A percentile compares a stretch with the other conserved stretches of the same genome.
Evolutionary conservation across 2,113 vertebrate species (phyloP).

Genomic region (Salvator merianae): DNA sequence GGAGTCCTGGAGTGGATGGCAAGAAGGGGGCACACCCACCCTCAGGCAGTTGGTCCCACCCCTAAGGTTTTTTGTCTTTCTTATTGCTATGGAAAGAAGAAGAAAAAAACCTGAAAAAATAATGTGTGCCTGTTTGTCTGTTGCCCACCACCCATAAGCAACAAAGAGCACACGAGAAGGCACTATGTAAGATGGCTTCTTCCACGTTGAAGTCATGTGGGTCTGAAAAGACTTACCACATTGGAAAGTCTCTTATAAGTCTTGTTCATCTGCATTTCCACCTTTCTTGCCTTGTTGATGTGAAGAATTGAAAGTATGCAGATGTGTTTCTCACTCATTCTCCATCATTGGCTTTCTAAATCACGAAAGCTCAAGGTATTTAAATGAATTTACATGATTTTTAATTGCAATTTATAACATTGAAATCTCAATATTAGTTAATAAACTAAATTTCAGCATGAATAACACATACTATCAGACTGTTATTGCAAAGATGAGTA

Average conservation of each 20-base stretch:
- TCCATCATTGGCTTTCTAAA: too few species aligned
- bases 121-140: too few species aligned
- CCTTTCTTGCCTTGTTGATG: not conserved
- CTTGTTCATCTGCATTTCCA: not conserved
- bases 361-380: not conserved
- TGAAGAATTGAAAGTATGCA: not conserved
- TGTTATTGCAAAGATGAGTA: constrained; percentile 15
- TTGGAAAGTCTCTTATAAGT: not conserved
- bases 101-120: too few species aligned
- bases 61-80: too few species aligned
- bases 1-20: too few species aligned
- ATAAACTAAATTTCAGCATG: constrained; percentile 30
- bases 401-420: not conserved
- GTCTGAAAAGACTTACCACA: not conserved
- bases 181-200: too few species aligned
- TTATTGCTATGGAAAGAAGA: too few species aligned
- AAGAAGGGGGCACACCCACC: too few species aligned
- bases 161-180: too few species aligned
- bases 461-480: constrained; percentile 17
- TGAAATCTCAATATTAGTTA: not conserved
- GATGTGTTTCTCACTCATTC: not conserved
- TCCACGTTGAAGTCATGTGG: not conserved
- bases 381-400: not conserved
- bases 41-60: too few species aligned
- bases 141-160: too few species aligned